phyloP scores from a whole-genome alignment of 2,797 vertebrate species.

The Xenentodon cancila region DNA sequence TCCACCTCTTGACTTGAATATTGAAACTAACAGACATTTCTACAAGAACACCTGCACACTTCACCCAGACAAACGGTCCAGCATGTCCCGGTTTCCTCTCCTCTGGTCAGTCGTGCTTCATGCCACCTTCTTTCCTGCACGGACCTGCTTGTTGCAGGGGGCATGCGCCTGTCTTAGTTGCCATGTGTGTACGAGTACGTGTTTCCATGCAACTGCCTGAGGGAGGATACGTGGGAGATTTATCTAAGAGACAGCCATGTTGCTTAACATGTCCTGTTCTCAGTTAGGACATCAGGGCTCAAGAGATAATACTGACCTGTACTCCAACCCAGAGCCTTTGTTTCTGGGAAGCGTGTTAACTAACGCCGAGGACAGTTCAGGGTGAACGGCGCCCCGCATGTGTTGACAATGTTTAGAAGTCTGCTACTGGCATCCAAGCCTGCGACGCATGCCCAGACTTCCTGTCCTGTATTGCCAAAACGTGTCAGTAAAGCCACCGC shows the following conservation, averaged over 20 bases:
- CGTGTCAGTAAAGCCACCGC: slow-evolving; percentile 39
- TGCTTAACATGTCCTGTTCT: slow-evolving; percentile 28
- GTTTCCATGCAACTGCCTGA: slow-evolving; percentile 44
- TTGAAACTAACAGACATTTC: no score
- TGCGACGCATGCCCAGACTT: slow-evolving; percentile 20
- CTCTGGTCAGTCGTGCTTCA: slow-evolving; percentile 32
- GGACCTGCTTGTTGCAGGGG: slow-evolving; percentile 24
- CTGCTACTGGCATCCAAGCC: slow-evolving; percentile 28
- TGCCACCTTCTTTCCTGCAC: slow-evolving; percentile 29
- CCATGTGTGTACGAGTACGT: slow-evolving; percentile 12
- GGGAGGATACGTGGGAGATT: slow-evolving; percentile 16
- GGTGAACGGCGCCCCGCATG: slow-evolving; percentile 4
- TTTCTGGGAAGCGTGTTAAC: slow-evolving; percentile 39
- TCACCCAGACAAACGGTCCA: no score
- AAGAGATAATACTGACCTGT: slow-evolving; percentile 30
- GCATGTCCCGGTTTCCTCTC: slow-evolving; percentile 2
- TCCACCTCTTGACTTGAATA: neutral
- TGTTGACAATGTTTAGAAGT: slow-evolving; percentile 8
- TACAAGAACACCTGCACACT: no score
- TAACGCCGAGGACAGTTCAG: slow-evolving; percentile 20
- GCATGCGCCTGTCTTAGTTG: slow-evolving; percentile 25
- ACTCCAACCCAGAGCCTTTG: slow-evolving; percentile 31
- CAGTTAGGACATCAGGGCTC: neutral
- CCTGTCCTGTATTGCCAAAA: slow-evolving; percentile 26
- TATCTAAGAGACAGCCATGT: slow-evolving; percentile 36